phyloP scores from a whole-genome alignment of 2,797 vertebrate genomes.

The Fringilla coelebs region DNA sequence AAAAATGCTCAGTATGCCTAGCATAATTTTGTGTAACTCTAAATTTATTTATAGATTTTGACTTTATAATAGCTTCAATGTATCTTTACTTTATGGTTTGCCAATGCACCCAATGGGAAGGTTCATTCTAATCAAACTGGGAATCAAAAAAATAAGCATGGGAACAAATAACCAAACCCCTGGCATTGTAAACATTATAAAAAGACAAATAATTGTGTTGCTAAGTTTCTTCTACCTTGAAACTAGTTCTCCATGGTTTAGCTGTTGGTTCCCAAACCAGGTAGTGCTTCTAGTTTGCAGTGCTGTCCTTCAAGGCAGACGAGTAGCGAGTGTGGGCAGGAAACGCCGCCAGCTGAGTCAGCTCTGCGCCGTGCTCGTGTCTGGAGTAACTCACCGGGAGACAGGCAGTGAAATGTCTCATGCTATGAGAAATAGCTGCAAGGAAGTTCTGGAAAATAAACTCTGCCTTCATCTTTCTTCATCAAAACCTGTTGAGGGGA shows the following conservation, averaged over 20 bases:
- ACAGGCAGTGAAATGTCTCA: background rate
- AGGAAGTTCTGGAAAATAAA: background rate
- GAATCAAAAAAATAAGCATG: conserved; percentile 54
- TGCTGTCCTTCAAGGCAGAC: background rate
- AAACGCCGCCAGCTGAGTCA: background rate
- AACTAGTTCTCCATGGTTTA: conserved; percentile 49
- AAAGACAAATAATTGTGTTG: conserved; percentile 44
- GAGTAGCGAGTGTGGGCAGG: background rate
- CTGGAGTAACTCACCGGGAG: background rate
- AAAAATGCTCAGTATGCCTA: conserved; percentile 47
- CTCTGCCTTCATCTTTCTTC: background rate
- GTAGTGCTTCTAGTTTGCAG: background rate
- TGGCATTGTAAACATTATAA: conserved; percentile 31
- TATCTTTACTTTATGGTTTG: conserved; percentile 59
- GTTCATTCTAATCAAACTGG: conserved; percentile 67
- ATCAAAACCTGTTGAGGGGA: background rate
- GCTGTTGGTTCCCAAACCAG: background rate
- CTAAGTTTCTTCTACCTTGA: conserved; percentile 52
- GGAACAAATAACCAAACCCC: conserved; percentile 42
- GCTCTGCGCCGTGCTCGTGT: rapidly evolving
- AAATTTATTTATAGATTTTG: conserved; percentile 70
- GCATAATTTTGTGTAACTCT: conserved; percentile 48
- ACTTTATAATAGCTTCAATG: conserved; percentile 54
- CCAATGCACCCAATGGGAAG: conserved; percentile 42
- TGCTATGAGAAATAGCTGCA: background rate